Percentiles rank a stretch among this genome's conserved stretches.
Evolutionary conservation across 2,797 vertebrate genomes (phyloP).

Genomic region (Ambastaia sidthimunki): DNA sequence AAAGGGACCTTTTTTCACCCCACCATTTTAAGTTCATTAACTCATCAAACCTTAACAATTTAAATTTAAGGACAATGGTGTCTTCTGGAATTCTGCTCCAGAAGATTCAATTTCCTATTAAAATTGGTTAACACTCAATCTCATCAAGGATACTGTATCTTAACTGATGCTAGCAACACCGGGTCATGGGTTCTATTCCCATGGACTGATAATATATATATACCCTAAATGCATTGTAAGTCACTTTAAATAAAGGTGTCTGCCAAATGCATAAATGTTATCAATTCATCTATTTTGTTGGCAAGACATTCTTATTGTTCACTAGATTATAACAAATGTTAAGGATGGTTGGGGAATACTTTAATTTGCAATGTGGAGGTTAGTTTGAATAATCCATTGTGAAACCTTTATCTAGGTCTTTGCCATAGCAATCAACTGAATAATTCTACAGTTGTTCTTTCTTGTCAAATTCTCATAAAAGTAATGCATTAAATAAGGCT

Average conservation of each 20-base stretch:
- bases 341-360: neutral
- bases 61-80: conserved; percentile 52
- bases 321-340: conserved; percentile 15
- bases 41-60: conserved; percentile 62
- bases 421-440: neutral
- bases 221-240: too few species aligned
- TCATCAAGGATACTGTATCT: neutral
- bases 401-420: conserved; percentile 31
- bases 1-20: conserved; percentile 75
- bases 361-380: neutral
- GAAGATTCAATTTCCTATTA: conserved; percentile 6
- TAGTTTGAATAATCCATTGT: conserved; percentile 30
- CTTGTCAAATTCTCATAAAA: conserved; percentile 26
- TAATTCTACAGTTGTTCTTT: conserved; percentile 1
- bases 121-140: neutral
- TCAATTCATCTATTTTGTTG: neutral
- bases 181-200: too few species aligned
- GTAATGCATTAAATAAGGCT: conserved; percentile 32
- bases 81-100: conserved; percentile 47
- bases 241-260: too few species aligned
- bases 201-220: too few species aligned
- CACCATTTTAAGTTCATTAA: conserved; percentile 88
- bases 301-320: conserved; percentile 12
- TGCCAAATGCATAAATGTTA: too few species aligned
- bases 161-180: neutral